Percentiles rank a stretch among this genome's conserved stretches.
Evolutionary conservation across 2,113 vertebrate species (phyloP).

Genomic region (Merops nubicus): DNA sequence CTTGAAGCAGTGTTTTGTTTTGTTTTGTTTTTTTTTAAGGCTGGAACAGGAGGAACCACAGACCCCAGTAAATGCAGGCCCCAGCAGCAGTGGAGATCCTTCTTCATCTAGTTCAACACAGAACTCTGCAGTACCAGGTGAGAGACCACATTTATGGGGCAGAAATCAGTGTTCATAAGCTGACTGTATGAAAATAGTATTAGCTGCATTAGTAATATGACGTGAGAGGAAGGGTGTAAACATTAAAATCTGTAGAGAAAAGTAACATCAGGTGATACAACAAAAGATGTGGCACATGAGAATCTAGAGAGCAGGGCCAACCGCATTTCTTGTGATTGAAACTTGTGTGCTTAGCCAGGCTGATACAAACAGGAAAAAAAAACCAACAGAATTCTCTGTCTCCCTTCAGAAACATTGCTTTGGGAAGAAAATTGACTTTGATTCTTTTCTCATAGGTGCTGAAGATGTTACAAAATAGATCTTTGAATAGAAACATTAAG

Average conservation of each 20-base stretch:
- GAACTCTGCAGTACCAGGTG: slow-evolving; percentile 81
- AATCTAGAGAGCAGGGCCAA: not conserved
- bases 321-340: not conserved
- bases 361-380: not conserved
- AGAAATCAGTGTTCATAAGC: not conserved
- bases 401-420: not conserved
- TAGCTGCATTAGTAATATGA: not conserved
- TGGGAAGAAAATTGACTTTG: not conserved
- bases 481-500: not conserved
- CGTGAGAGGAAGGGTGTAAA: not conserved
- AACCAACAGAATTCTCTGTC: not conserved
- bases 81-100: slow-evolving; percentile 15
- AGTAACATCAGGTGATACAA: not conserved
- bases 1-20: not conserved
- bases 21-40: slow-evolving; percentile 38
- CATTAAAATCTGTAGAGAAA: not conserved
- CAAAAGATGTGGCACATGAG: not conserved
- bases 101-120: slow-evolving; percentile 55
- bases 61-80: not conserved
- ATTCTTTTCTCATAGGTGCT: not conserved
- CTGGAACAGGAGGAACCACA: not conserved
- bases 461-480: not conserved
- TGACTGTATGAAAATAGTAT: not conserved
- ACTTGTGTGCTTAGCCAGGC: not conserved
- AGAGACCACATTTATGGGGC: not conserved